Evolutionary conservation across 2,888 invertebrate species (phyloP).

Genomic region (Amiota communis): DNA sequence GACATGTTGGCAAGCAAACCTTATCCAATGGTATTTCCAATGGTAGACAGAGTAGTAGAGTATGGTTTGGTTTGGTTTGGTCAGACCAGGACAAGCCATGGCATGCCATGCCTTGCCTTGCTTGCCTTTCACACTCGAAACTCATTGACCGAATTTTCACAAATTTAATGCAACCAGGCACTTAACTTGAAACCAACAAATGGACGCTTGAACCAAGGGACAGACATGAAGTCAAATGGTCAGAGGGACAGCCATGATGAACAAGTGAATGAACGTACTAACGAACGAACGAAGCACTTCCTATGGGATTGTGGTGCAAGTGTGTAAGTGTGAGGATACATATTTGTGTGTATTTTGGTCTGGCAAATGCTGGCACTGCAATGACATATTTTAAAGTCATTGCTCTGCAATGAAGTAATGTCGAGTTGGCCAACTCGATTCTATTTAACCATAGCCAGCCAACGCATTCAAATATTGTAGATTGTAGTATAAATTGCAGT

Average conservation of each 20-base stretch:
- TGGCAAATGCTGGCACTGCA: slow-evolving; percentile 5
- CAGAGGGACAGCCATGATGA: neutral
- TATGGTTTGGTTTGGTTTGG: too few species aligned
- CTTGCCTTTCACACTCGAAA: slow-evolving; percentile 23
- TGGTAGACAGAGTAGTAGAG: neutral
- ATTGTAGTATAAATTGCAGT: too few species aligned
- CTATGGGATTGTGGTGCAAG: neutral
- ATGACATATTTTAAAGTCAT: slow-evolving; percentile 53
- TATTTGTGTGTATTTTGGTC: neutral
- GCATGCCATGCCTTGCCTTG: neutral
- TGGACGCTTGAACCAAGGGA: neutral
- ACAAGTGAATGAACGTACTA: neutral
- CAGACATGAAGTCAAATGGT: too few species aligned
- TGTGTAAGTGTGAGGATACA: neutral
- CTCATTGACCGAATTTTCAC: slow-evolving; percentile 32
- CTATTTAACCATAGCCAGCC: too few species aligned
- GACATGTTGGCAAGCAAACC: neutral
- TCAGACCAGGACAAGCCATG: too few species aligned
- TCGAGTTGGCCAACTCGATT: neutral
- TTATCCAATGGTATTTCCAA: slow-evolving; percentile 5
- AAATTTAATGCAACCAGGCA: slow-evolving; percentile 31
- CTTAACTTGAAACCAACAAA: slow-evolving; percentile 7
- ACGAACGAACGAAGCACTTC: neutral
- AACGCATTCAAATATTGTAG: too few species aligned
- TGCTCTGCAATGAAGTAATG: slow-evolving; percentile 42